Base-by-base conservation (phyloP, 1,140 invertebrate genomes). In the Brachionus asplanchnoidis region DNA sequence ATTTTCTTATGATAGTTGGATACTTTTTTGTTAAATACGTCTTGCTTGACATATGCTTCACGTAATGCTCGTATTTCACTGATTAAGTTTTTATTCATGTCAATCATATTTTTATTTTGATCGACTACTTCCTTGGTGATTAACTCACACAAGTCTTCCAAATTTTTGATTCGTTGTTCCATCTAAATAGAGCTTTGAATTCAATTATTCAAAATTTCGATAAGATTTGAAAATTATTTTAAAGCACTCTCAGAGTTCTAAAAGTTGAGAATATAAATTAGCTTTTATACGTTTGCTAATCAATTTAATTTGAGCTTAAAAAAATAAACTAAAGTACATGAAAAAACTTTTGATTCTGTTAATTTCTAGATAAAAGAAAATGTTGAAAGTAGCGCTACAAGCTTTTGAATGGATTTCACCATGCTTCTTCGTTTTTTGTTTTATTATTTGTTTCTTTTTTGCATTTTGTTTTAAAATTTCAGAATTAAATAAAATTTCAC, bases 101-200 rank as follows among this genome's bases (percentile, higher is more conserved):
- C 79, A 26, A 82, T 82, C 65, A 68, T 68, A 46, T 46, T 82
- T 68, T 65, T 82, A 28, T 82, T 82, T 68, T 82, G 79, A 23
- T 82, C 53, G 20, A 82, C 26, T 60, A 82, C 65, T 65, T 82
- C 53, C 40, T 65, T 82, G 11, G 79, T 82, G 50, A 82, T 82
- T 7, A 65, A 26, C 23, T 82, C 79, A 68, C 56, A 82, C 14
- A 82, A 60, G 32, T 82, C 53, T 68, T 82, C 79, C 14, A 82
- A 46, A 44, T 82, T 82, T 65, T 65, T 60, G 2, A 82, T 32
- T 65, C 79, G 79, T 26, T 82, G 79, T 26, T 82, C 79, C 79
- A 82, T 82, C 40, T 56, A 23, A 60, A 60, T 60, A 20, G 6
- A 23, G 20, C 9, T 23, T 60, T 60, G 44, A 12, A 12, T 46